Conservation (phyloP, 2,888 invertebrate species). For the Mantis religiosa region DNA sequence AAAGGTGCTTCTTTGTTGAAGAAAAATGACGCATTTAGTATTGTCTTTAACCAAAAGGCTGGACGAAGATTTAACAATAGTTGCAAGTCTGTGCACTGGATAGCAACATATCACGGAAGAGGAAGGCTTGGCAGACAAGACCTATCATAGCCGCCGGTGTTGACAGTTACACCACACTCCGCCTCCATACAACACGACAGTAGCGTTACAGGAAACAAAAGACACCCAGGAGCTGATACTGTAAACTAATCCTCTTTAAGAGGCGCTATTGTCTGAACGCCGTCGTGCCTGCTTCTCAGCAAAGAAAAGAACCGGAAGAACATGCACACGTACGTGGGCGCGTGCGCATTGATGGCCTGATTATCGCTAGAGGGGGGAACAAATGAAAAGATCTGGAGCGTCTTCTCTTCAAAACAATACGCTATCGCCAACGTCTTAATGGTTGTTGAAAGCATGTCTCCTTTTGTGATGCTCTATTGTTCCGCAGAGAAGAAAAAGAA, state of each 20-base stretch:
- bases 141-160: not conserved
- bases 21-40: not conserved
- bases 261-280: slow-evolving; percentile 9
- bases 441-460: not conserved
- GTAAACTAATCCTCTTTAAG: slow-evolving; percentile 26
- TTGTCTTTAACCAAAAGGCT: not conserved
- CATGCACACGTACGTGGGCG: not conserved
- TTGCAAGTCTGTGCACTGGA: not conserved
- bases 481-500: not conserved
- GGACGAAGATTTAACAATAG: not conserved
- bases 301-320: not conserved
- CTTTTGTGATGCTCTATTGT: not conserved
- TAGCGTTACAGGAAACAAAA: not conserved
- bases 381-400: not conserved
- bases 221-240: slow-evolving; percentile 5
- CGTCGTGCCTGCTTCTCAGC: not conserved
- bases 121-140: not conserved
- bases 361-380: not conserved
- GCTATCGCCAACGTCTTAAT: not conserved
- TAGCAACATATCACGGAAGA: not conserved
- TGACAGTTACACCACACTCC: not conserved
- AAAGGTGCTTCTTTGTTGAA: too few species aligned
- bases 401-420: not conserved
- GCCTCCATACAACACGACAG: not conserved
- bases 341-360: not conserved